phyloP scores from a whole-genome alignment of 2,888 invertebrate genomes.

The Rhingia campestris region DNA sequence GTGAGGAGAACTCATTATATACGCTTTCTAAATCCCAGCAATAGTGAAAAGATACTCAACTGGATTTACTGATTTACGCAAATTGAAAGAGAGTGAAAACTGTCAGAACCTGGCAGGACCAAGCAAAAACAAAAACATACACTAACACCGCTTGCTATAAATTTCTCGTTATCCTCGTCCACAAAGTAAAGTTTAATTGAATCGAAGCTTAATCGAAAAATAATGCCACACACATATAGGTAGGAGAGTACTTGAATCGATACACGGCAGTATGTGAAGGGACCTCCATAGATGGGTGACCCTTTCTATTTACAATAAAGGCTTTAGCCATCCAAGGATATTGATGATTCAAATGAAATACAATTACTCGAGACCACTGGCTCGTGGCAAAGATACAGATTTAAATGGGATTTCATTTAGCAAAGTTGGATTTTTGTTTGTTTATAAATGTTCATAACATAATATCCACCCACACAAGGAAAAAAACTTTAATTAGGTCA shows the following conservation, averaged over 20 bases:
- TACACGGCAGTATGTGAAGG: not conserved
- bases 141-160: constrained; percentile 49
- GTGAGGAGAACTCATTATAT: not conserved
- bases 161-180: constrained; percentile 56
- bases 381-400: not conserved
- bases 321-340: constrained; percentile 12
- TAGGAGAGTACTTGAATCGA: constrained; percentile 39
- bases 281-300: not conserved
- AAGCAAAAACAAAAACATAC: not conserved
- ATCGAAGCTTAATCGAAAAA: constrained; percentile 66
- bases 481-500: constrained; percentile 40
- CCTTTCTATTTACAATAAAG: not conserved
- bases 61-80: not conserved
- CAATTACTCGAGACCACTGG: constrained; percentile 17
- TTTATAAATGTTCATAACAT: no score
- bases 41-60: not conserved
- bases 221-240: constrained; percentile 39
- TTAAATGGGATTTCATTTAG: constrained; percentile 47
- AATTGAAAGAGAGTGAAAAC: constrained; percentile 18
- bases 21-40: not conserved
- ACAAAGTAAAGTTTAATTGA: constrained; percentile 66
- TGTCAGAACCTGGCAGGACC: not conserved
- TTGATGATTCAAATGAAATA: constrained; percentile 34
- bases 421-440: constrained; percentile 1
- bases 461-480: not conserved